Percentiles rank a stretch among this genome's conserved stretches.
Evolutionary conservation across 2,797 vertebrate species (phyloP).

Genomic region (Potorous gilbertii): DNA sequence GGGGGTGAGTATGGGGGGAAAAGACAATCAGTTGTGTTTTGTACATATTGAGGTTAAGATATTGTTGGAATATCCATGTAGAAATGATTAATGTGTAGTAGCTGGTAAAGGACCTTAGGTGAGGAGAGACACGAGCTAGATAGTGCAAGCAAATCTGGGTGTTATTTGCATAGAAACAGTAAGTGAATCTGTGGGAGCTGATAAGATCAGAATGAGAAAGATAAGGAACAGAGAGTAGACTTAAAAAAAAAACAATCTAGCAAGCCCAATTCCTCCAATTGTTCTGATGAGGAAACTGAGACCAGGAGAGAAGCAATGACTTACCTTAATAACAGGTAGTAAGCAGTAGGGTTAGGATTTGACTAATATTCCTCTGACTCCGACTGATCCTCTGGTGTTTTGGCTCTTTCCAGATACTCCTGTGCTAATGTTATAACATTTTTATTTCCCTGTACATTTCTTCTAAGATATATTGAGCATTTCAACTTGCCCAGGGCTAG

Average conservation of each 20-base stretch:
- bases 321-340: background rate
- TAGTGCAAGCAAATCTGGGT: background rate
- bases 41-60: background rate
- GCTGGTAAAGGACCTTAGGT: background rate
- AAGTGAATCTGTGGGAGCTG: background rate
- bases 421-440: background rate
- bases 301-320: background rate
- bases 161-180: background rate
- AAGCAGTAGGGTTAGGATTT: background rate
- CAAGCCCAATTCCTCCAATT: background rate
- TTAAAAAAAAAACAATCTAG: background rate
- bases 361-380: background rate
- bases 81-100: background rate
- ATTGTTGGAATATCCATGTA: background rate
- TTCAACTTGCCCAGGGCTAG: background rate
- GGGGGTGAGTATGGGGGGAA: accelerated
- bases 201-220: background rate
- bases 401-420: too few species aligned
- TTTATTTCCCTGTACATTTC: background rate
- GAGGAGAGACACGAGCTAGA: background rate
- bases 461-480: background rate
- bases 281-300: background rate
- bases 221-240: background rate
- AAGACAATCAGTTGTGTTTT: background rate
- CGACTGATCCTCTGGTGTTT: background rate